These are phyloP conservation scores for Drepana falcataria DNA, from an alignment of 2,888 invertebrate genomes.

Conservation along the genomic window DNA sequence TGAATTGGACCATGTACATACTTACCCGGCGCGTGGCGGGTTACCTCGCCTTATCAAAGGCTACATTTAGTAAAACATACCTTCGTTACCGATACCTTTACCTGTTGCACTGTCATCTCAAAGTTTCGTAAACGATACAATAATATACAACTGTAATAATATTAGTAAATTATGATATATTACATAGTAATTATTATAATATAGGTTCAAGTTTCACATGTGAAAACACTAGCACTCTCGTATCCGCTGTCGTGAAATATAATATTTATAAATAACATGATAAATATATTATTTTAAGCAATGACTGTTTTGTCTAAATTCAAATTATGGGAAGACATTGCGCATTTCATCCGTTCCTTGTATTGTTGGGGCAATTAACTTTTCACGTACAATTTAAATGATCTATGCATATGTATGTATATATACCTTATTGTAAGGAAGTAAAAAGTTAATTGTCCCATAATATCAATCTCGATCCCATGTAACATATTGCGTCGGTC, in stretches of 20 bases:
- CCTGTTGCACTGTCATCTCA: slow-evolving; percentile 64
- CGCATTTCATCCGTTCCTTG: slow-evolving; percentile 79
- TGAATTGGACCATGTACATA: slow-evolving; percentile 30
- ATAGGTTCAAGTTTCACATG: slow-evolving; percentile 75
- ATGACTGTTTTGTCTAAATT: slow-evolving; percentile 66
- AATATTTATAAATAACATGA: slow-evolving; percentile 66
- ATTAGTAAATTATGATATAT: slow-evolving; percentile 75
- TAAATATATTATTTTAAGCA: slow-evolving; percentile 74
- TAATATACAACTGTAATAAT: slow-evolving; percentile 57
- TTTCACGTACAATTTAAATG: slow-evolving; percentile 18
- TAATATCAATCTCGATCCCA: slow-evolving; percentile 60
- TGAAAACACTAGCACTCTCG: slow-evolving; percentile 79
- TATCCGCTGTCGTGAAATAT: slow-evolving; percentile 70
- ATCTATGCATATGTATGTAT: neutral
- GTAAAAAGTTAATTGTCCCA: slow-evolving; percentile 57
- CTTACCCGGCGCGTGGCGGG: slow-evolving; percentile 45
- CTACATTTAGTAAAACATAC: slow-evolving; percentile 54
- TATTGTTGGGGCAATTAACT: slow-evolving; percentile 64
- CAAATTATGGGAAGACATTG: slow-evolving; percentile 79
- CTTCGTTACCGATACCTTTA: slow-evolving; percentile 65
- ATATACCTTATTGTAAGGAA: neutral
- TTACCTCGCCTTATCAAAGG: slow-evolving; percentile 69
- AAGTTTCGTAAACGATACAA: slow-evolving; percentile 52
- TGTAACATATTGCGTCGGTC: slow-evolving; percentile 53
- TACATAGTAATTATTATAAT: slow-evolving; percentile 60